Conservation (phyloP, 2,888 invertebrate genomes). For the Drosophila testacea region DNA sequence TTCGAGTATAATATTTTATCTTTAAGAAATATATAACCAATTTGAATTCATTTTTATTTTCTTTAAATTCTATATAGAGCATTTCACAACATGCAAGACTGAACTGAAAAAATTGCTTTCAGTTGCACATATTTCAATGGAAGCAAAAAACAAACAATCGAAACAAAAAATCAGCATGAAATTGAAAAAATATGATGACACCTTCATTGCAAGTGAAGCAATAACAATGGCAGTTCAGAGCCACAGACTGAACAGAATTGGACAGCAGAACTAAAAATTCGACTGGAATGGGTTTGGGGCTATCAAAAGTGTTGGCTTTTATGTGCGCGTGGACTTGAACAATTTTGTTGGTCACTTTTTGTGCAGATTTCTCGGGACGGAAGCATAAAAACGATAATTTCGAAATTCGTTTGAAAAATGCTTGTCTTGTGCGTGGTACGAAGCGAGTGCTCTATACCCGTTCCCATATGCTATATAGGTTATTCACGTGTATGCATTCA, state of each 20-base stretch:
- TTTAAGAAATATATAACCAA: too few species aligned
- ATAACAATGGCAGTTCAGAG: slow-evolving; percentile 53
- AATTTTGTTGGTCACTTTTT: slow-evolving; percentile 53
- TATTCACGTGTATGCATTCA: too few species aligned
- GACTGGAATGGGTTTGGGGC: slow-evolving; percentile 15
- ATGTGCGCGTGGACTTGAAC: slow-evolving; percentile 53
- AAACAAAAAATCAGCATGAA: slow-evolving; percentile 61
- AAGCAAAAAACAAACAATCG: slow-evolving; percentile 23
- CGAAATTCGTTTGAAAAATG: slow-evolving; percentile 56
- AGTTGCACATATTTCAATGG: slow-evolving; percentile 46
- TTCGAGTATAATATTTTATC: too few species aligned
- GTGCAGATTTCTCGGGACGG: slow-evolving; percentile 41
- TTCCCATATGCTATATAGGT: not conserved
- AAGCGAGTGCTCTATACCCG: slow-evolving; percentile 28
- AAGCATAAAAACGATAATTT: slow-evolving; percentile 52
- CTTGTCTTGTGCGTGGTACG: slow-evolving; percentile 25
- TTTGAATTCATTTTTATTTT: too few species aligned
- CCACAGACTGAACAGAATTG: slow-evolving; percentile 24
- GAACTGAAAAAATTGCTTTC: slow-evolving; percentile 16
- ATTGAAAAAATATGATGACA: slow-evolving; percentile 79
- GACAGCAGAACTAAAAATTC: slow-evolving; percentile 19
- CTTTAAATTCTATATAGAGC: not conserved
- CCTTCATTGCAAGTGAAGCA: slow-evolving; percentile 71
- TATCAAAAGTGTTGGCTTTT: slow-evolving; percentile 50
- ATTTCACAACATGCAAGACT: not conserved